These are phyloP conservation scores for Hemibagrus guttatus DNA, from an alignment of 2,797 vertebrate species.

Conservation along the genomic window DNA sequence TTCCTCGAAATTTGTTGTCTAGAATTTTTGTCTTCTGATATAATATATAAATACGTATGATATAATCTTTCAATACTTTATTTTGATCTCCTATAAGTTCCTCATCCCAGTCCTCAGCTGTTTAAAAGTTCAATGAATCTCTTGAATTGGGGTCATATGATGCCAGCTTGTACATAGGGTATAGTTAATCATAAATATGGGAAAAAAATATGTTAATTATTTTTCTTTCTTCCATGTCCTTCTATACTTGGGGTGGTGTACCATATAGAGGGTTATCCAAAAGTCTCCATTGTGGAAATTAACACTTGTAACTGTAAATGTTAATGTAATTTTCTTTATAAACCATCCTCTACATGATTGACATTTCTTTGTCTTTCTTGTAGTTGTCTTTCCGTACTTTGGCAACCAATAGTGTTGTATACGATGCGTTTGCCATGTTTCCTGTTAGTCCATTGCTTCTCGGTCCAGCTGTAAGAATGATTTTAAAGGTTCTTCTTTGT, in stretches of 20 bases:
- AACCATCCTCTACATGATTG: too few relatives aligned
- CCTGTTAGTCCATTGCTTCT: too few relatives aligned
- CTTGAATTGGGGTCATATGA: not conserved
- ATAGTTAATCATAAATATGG: not conserved
- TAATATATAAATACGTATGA: not conserved
- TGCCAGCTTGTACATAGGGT: not conserved
- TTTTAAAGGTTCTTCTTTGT: too few relatives aligned
- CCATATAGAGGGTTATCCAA: too few relatives aligned
- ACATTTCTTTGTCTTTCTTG: too few relatives aligned
- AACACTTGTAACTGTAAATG: too few relatives aligned
- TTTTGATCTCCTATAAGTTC: not conserved
- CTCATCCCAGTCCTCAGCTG: not conserved
- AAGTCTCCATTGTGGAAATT: too few relatives aligned
- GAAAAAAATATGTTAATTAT: not conserved
- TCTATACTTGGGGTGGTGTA: not conserved
- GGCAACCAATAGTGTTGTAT: too few relatives aligned
- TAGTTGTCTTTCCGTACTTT: too few relatives aligned
- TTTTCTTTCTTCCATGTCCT: not conserved
- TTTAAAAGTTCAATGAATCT: not conserved
- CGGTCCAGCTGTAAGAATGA: too few relatives aligned
- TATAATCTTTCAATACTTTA: not conserved
- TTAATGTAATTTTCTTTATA: too few relatives aligned
- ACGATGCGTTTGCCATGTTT: too few relatives aligned
- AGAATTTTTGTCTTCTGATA: not conserved
- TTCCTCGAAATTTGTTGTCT: slow-evolving; percentile 2